Conservation (phyloP, 2,797 vertebrate species). For the Loriculus beryllinus region DNA sequence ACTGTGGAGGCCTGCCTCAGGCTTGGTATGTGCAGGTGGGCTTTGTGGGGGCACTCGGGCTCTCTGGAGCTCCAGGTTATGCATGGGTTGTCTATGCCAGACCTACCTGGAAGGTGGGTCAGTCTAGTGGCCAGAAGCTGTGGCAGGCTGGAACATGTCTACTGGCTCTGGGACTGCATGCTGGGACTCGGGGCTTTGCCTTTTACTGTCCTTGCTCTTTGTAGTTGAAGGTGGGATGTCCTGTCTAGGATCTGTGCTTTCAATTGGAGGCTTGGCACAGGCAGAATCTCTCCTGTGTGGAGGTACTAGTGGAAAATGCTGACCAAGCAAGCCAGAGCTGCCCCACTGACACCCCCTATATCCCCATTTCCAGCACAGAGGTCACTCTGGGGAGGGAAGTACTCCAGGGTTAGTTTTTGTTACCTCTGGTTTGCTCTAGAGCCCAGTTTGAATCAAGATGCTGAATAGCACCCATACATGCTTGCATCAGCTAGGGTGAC, state of each 20-base stretch:
- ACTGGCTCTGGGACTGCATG: background rate
- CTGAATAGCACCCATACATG: background rate
- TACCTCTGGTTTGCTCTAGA: background rate
- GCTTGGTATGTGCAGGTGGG: background rate
- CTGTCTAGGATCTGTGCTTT: background rate
- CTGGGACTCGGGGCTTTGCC: background rate
- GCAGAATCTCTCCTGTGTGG: background rate
- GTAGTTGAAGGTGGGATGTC: background rate
- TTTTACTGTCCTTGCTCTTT: background rate
- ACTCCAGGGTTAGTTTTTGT: background rate
- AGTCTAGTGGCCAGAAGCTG: background rate
- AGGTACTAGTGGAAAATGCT: background rate
- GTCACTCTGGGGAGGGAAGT: background rate
- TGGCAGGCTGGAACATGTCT: background rate
- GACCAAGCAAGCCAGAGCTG: background rate
- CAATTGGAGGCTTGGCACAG: rapidly evolving
- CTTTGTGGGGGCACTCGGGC: background rate
- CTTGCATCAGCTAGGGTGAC: background rate
- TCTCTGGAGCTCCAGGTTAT: background rate
- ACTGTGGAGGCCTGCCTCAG: too few relatives aligned
- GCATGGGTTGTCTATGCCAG: background rate
- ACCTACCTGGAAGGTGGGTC: background rate
- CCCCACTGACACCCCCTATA: rapidly evolving
- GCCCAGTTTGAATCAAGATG: background rate
- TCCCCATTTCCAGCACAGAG: background rate